Percentiles rank a stretch among this genome's conserved stretches.
These are phyloP conservation scores for Lobophora halterata DNA, from an alignment of 2,888 invertebrate species.

Conservation along the genomic window DNA sequence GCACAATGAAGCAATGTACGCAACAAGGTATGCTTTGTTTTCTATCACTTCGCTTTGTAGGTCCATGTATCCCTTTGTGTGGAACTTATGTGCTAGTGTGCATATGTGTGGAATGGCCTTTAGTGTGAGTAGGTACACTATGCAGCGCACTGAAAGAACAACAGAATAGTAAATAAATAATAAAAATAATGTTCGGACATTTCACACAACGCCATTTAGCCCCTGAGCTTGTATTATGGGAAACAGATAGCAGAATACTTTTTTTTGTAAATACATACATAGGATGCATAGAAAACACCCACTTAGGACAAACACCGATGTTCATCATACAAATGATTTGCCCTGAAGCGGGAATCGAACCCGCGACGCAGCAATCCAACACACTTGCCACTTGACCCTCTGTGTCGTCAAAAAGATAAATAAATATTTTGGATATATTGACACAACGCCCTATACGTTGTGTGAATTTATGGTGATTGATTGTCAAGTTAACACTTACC, in stretches of 20 bases:
- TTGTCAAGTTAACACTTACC: slow-evolving; percentile 39
- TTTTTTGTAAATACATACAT: too few relatives aligned
- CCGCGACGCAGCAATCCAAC: too few relatives aligned
- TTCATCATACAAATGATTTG: too few relatives aligned
- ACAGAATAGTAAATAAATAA: slow-evolving; percentile 7
- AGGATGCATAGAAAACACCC: too few relatives aligned
- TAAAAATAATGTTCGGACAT: background rate
- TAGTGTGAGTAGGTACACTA: slow-evolving; percentile 46
- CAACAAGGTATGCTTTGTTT: slow-evolving; percentile 31
- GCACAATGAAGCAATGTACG: slow-evolving; percentile 26
- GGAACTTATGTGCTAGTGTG: slow-evolving; percentile 4
- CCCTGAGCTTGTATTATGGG: too few relatives aligned
- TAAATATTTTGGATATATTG: too few relatives aligned
- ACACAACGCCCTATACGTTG: too few relatives aligned
- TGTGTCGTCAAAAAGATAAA: too few relatives aligned
- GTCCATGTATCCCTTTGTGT: background rate
- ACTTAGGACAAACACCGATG: too few relatives aligned
- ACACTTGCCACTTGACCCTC: too few relatives aligned
- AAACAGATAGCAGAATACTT: too few relatives aligned
- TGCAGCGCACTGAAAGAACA: slow-evolving; percentile 49
- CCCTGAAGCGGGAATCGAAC: too few relatives aligned
- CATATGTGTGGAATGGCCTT: slow-evolving; percentile 28
- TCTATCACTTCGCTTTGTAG: slow-evolving; percentile 20
- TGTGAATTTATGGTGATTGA: background rate
- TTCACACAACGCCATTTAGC: background rate